Base-by-base conservation (phyloP, 2,888 invertebrate genomes). In the Stomorhina lunata region DNA sequence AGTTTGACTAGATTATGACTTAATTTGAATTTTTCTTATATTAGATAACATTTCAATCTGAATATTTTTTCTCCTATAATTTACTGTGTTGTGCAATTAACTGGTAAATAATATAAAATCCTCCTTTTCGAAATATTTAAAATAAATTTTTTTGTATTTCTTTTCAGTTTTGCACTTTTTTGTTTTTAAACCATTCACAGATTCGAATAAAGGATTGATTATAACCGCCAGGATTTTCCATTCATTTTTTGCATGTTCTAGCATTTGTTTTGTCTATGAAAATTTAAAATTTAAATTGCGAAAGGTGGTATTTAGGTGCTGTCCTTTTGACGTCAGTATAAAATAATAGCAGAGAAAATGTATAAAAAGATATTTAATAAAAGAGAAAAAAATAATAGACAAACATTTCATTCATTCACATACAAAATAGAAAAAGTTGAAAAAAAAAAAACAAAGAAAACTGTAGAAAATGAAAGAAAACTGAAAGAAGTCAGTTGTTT, bases 271-370 rank as follows among this genome's bases (percentile, higher is more conserved):
- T 34, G n/a, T 48, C 2, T 17, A 61, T 55, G 22, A 65, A 69
- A 72, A 73, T 75, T 78, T 65, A 15, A 79, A 79, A 82, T 75
- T 78, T 79, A 75, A 76, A 76, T 76, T 66, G 48, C 53, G 2
- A 79, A 57, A 71, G 75, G 65, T 75, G 63, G 48, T 17, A 17
- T 12, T 61, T 61, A 48, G 75, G 32, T 15, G 75, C 29, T 69
- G 65, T 57, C 65, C 69, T 79, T 40, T 82, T 82, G 79, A 82
- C 79, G 82, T 82, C 75, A 82, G 71, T 65, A 22, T 53, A 27
- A 27, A 45, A 75, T 37, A 53, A 66, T 72, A 34, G 65, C 29
- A 76, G 55, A 37, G 15, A 63, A 61, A n/a, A 73, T 22, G 10
- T 48, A 48, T 20, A 55, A 61, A 61, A 40, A 78, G 40, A 32